Conservation (phyloP, 2,113 vertebrate species). For the Erpornis zantholeuca region DNA sequence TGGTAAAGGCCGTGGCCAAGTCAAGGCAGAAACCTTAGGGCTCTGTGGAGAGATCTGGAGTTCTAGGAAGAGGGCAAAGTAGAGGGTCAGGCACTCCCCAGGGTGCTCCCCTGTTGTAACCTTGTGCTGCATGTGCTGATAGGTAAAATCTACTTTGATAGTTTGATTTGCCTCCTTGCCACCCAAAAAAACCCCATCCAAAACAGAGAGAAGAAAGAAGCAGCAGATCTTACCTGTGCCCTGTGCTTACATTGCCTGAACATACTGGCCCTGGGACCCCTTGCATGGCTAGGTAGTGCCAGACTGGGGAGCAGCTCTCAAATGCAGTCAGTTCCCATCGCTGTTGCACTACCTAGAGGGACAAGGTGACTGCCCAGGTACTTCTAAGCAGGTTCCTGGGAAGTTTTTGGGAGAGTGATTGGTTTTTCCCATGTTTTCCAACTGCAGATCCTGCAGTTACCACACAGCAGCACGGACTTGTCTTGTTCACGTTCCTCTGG, state of each 20-base stretch:
- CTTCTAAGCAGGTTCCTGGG: not conserved
- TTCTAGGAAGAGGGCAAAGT: no score
- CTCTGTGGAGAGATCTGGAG: not conserved
- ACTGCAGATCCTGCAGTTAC: not conserved
- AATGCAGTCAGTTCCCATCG: accelerated
- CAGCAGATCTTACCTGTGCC: not conserved
- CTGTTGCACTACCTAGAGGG: not conserved
- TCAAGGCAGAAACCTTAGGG: not conserved
- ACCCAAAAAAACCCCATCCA: not conserved
- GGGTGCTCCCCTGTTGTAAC: not conserved
- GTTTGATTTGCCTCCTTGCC: not conserved
- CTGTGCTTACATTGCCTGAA: not conserved
- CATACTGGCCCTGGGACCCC: not conserved
- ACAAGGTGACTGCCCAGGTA: no score
- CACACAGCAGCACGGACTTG: accelerated
- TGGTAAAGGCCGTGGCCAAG: not conserved
- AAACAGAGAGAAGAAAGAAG: not conserved
- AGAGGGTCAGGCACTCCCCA: no score
- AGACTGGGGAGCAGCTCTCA: not conserved
- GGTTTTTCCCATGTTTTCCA: accelerated
- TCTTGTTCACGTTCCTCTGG: accelerated
- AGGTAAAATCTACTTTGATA: not conserved
- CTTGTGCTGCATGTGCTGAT: not conserved
- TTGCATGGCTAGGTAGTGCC: no score
- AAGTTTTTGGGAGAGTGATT: not conserved